Evolutionary conservation across 2,888 invertebrate species (phyloP).

Genomic region (Melolontha melolontha): DNA sequence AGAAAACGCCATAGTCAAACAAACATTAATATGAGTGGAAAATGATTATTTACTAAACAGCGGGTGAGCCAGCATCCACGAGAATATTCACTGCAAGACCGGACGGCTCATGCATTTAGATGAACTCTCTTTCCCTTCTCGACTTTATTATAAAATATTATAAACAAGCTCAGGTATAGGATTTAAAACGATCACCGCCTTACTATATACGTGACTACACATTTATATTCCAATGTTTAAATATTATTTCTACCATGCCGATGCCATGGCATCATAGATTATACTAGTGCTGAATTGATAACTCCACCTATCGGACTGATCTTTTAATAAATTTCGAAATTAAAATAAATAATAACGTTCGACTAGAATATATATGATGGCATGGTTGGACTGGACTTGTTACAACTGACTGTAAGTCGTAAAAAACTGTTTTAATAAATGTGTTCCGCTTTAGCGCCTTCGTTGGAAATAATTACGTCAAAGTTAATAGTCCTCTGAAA

Average conservation of each 20-base stretch:
- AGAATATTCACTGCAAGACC: conserved; percentile 39
- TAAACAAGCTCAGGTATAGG: conserved; percentile 56
- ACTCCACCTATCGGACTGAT: conserved; percentile 28
- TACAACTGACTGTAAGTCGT: background rate
- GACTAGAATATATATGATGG: conserved; percentile 12
- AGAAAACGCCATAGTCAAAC: conserved; percentile 57
- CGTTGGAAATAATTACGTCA: conserved; percentile 10
- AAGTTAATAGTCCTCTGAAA: background rate
- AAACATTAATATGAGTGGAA: conserved; percentile 62
- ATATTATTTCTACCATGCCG: conserved; percentile 34
- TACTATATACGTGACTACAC: conserved; percentile 46
- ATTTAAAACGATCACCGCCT: conserved; percentile 47
- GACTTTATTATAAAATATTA: conserved; percentile 59
- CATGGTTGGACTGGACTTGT: conserved; percentile 5
- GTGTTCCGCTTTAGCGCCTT: background rate
- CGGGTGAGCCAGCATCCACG: conserved; percentile 51
- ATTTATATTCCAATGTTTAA: conserved; percentile 44
- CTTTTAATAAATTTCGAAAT: conserved; percentile 40
- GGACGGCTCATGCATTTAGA: conserved; percentile 59
- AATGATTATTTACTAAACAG: conserved; percentile 63
- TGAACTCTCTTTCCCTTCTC: conserved; percentile 48
- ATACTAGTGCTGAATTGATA: conserved; percentile 30
- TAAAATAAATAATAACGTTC: conserved; percentile 34
- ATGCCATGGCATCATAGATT: conserved; percentile 31
- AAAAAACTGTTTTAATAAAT: conserved; percentile 12